phyloP scores from a whole-genome alignment of 2,888 invertebrate genomes.

The Unio pictorum region DNA sequence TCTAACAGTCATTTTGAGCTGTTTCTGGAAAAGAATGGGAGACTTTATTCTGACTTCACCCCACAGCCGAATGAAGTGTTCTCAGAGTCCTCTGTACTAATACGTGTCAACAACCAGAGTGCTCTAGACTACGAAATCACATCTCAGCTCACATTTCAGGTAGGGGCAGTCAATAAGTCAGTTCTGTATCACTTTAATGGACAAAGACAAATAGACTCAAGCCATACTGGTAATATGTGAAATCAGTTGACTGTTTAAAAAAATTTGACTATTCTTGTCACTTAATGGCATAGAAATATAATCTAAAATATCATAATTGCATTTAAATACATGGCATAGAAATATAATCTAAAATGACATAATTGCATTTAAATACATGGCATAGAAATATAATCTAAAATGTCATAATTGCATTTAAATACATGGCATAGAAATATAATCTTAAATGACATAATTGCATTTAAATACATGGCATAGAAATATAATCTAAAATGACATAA shows the following conservation, averaged over 20 bases:
- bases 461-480: no score
- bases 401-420: no score
- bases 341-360: no score
- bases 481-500: no score
- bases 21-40: slow-evolving; percentile 47
- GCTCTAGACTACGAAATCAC: slow-evolving; percentile 85
- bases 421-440: no score
- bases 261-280: no score
- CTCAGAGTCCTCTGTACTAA: slow-evolving; percentile 52
- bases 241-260: background rate
- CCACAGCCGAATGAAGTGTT: slow-evolving; percentile 54
- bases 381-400: no score
- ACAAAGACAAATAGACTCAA: slow-evolving; percentile 75
- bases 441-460: no score
- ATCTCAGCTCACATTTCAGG: slow-evolving; percentile 51
- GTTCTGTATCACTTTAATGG: background rate
- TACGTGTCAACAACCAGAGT: slow-evolving; percentile 52
- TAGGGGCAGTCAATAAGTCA: slow-evolving; percentile 10
- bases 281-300: no score
- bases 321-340: no score
- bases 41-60: slow-evolving; percentile 52
- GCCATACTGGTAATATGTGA: background rate
- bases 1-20: slow-evolving; percentile 56
- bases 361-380: no score
- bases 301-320: no score